A percentile compares a stretch with the other conserved stretches of the same genome.
phyloP scores from a whole-genome alignment of 2,888 invertebrate genomes.

The Esperia sulphurella region DNA sequence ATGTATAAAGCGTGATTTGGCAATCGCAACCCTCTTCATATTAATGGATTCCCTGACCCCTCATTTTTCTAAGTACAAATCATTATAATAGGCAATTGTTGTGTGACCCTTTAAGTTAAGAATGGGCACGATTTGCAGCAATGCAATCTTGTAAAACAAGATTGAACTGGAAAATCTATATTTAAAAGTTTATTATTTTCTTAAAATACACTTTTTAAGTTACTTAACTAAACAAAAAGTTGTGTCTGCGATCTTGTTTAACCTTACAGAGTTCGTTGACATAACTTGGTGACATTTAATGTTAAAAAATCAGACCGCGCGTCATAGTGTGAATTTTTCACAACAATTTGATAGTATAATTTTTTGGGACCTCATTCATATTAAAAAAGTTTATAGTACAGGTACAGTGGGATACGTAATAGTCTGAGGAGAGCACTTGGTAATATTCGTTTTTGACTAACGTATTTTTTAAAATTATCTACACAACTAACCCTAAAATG shows the following conservation, averaged over 20 bases:
- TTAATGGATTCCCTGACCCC: conserved; percentile 54
- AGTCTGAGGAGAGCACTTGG: neutral
- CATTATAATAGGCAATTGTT: conserved; percentile 29
- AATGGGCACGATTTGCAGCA: conserved; percentile 4
- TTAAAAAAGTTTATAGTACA: neutral
- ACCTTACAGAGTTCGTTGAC: conserved; percentile 46
- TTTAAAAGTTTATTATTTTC: neutral
- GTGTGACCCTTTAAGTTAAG: conserved; percentile 23
- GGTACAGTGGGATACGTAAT: neutral
- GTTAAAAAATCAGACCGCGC: conserved; percentile 25
- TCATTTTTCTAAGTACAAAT: conserved; percentile 44
- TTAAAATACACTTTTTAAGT: neutral
- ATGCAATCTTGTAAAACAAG: neutral
- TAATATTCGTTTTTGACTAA: too few species aligned
- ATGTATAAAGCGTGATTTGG: conserved; percentile 60
- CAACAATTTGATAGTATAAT: conserved; percentile 48
- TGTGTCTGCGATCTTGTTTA: conserved; percentile 20
- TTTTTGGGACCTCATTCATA: conserved; percentile 7
- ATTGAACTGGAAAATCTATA: neutral
- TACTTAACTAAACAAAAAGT: conserved; percentile 13
- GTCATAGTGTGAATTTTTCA: conserved; percentile 37
- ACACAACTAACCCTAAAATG: too few species aligned
- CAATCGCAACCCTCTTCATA: conserved; percentile 74
- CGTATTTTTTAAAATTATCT: too few species aligned
- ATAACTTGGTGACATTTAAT: conserved; percentile 26